Evolutionary conservation across 2,113 vertebrate species (phyloP), one percentile per base, ranked within the genome.

Genomic region (Micronisus gabar): DNA sequence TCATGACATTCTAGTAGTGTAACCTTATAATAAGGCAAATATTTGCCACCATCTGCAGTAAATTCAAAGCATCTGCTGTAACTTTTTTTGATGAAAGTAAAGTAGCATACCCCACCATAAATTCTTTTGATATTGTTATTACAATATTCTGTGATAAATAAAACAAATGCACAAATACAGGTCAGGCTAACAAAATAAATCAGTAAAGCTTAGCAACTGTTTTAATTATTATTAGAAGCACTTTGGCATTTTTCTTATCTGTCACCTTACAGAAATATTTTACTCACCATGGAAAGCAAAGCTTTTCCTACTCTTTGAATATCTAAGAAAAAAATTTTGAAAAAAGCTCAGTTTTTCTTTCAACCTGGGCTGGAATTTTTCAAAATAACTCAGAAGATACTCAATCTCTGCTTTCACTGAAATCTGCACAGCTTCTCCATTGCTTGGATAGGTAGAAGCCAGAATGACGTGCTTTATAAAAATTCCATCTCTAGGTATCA

Each of bases 71-170:
- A 98, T 97, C 97, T 90, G 47, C 88, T 97, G 87, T 50, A 94
- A 93, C 73, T 87, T 95, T 93, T 92, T 94, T 95, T 94, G 65
- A 96, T 97, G 96, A 79, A 93, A 96, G 93, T 81, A 90, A 94
- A 94, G 87, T 81, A 90, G 14, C 85, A 91, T 72, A 72, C 73
- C 82, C 95, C 95, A 58, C 94, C 41, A 38, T 97, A 98, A 98
- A 97, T 97, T 98, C 95, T 97, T 98, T 97, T 97, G 97, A 97
- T 97, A 98, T n/a, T 97, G 92, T 96, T 98, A 97, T 97, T 97
- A 96, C 79, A 96, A 82, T 93, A 97, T 52, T 89, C 90, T 79
- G 86, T n/a, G 68, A 97, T 97, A 97, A 98, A 98, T 97, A 98
- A 95, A 96, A 83, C 59, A 95, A 90, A 86, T 2, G 20, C 48